phyloP scores from a whole-genome alignment of 2,797 vertebrate genomes.

The Mycteria americana region DNA sequence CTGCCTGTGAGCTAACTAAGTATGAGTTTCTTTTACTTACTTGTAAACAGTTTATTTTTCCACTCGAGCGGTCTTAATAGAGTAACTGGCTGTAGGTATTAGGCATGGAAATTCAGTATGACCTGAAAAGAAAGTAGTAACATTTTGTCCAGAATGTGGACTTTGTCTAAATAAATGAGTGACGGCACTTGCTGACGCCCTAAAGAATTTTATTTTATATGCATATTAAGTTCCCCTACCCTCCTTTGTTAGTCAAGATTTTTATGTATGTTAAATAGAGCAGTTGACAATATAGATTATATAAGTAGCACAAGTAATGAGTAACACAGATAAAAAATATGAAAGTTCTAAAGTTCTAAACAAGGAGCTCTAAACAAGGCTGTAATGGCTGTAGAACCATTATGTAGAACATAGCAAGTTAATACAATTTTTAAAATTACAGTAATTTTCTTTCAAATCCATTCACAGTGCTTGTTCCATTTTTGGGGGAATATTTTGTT shows the following conservation, averaged over 20 bases:
- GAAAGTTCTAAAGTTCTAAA: background rate
- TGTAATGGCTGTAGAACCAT: background rate
- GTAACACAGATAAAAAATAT: background rate
- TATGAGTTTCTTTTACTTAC: background rate
- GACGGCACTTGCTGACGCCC: background rate
- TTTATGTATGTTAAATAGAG: background rate
- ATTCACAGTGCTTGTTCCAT: background rate
- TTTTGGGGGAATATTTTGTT: background rate
- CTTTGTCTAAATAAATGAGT: background rate
- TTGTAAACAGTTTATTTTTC: constrained; percentile 34
- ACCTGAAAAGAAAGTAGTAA: background rate
- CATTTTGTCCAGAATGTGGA: background rate
- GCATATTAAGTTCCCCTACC: background rate
- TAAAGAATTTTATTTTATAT: background rate
- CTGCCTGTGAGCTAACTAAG: background rate
- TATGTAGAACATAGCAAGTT: background rate
- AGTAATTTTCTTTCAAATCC: background rate
- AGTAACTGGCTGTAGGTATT: background rate
- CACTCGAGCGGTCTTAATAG: constrained; percentile 9
- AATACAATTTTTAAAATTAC: background rate
- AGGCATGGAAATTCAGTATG: background rate
- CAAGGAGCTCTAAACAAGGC: background rate
- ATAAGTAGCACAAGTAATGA: background rate
- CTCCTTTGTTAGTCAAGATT: background rate
- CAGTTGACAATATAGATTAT: background rate